phyloP scores from a whole-genome alignment of 1,140 invertebrate genomes.

The Papilio xuthus region DNA sequence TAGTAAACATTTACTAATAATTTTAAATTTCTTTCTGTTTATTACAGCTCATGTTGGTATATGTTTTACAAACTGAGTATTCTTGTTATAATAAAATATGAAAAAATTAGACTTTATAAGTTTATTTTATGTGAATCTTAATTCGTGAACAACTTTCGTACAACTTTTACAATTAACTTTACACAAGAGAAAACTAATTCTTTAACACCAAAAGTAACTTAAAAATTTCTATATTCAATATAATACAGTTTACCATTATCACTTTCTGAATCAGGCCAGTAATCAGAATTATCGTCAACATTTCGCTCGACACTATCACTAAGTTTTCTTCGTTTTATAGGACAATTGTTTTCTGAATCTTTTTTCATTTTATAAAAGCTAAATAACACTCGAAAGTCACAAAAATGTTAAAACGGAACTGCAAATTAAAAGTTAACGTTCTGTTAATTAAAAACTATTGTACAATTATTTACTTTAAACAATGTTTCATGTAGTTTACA shows the following conservation, averaged over 20 bases:
- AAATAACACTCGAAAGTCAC: neutral
- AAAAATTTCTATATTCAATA: neutral
- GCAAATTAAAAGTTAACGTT: neutral
- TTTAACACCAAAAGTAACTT: neutral
- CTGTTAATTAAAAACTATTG: neutral
- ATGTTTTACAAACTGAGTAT: too few species aligned
- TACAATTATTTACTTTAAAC: conserved; percentile 9
- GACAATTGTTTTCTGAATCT: conserved; percentile 56
- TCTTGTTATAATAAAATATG: too few species aligned
- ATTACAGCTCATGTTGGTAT: too few species aligned
- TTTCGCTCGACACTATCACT: conserved; percentile 48
- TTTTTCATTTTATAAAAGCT: conserved; percentile 43
- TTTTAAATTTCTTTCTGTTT: too few species aligned
- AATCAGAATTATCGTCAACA: conserved; percentile 64
- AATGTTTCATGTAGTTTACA: neutral
- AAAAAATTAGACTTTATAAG: too few species aligned
- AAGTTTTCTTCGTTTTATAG: conserved; percentile 66
- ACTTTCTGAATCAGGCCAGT: conserved; percentile 68
- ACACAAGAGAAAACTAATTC: neutral
- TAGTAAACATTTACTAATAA: too few species aligned
- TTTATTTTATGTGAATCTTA: too few species aligned
- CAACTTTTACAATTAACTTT: neutral
- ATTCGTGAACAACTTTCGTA: neutral
- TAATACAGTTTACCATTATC: conserved; percentile 56
- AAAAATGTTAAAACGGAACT: too few species aligned